Evolutionary conservation across 2,888 invertebrate species (phyloP), one percentile per base, ranked within the genome.

Genomic region (Drosophila borborema): DNA sequence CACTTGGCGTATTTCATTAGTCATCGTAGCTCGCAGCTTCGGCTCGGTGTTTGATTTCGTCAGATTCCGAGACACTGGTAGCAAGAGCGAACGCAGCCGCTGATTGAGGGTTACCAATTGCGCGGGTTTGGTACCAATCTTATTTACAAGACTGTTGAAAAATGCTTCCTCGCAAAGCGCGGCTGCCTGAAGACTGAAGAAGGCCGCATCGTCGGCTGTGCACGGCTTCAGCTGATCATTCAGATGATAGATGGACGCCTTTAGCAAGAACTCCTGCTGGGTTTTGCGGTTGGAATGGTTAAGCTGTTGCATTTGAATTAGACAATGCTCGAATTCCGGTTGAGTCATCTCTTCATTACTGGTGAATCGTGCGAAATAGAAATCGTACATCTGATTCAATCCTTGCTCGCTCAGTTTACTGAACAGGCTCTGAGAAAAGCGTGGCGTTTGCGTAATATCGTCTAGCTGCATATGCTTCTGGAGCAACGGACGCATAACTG

Each of bases 151-250:
- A 8, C 45, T 64, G 3, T 51, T 62, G 1, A 88, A 28, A 0
- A 83, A 55, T 3, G 82, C 45, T 28, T 83, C 83, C 55, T 79
- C 82, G 10, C 89, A 88, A 3, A 68, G 74, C 0, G 45, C 0
- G 0, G 68, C 61, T 7, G 59, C 20, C 23, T 77, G 55, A 1
- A 62, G 62, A 64, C 89, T 83, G 20, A 74, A 88, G 2, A 40
- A 7, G 8, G 83, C 71, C 5, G 76, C 86, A 4, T 76, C 9
- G 2, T 0, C n/a, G 1, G 43, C 31, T 1, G 5, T 1, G 41
- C 82, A 87, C 0, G 85, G 82, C 31, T 69, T 28, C 10, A 16
- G 31, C 1, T 55, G 1, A 4, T n/a, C 59, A 18, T 83, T 53
- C 16, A 86, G 28, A 18, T 89, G 68, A 5, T 66, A 84, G 0